Evolutionary conservation across 2,113 vertebrate genomes (phyloP).

Genomic region (Pseudorhombus dupliciocellatus): DNA sequence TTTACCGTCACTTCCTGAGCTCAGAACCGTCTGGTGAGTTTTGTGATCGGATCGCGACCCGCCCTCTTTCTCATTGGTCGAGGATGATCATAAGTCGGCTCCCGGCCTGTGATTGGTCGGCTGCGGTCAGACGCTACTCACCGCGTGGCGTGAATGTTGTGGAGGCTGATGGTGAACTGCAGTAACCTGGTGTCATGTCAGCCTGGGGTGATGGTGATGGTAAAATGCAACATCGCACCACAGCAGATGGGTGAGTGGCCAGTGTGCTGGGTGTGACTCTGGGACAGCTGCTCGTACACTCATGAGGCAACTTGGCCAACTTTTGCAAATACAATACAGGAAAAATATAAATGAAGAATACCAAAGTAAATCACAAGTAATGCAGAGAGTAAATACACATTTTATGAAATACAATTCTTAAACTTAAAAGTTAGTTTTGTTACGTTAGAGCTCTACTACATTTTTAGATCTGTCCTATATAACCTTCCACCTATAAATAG

Average conservation of each 20-base stretch:
- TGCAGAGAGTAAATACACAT: no score
- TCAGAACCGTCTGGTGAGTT: no score
- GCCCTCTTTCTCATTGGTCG: slow-evolving; percentile 44
- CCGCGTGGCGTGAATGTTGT: slow-evolving; percentile 12
- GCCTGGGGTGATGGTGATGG: slow-evolving; percentile 24
- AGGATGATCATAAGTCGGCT: slow-evolving; percentile 50
- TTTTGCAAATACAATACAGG: no score
- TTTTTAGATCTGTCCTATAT: no score
- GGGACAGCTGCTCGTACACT: neutral
- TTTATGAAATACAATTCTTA: no score
- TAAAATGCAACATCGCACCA: slow-evolving; percentile 51
- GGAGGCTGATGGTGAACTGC: slow-evolving; percentile 43
- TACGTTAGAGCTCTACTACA: no score
- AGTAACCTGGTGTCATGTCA: slow-evolving; percentile 52
- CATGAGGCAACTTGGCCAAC: no score
- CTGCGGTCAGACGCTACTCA: slow-evolving; percentile 52
- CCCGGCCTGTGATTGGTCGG: slow-evolving; percentile 52
- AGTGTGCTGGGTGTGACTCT: neutral
- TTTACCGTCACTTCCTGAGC: no score
- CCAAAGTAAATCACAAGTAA: no score
- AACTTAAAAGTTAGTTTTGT: no score
- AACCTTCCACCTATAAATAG: no score
- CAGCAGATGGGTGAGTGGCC: neutral
- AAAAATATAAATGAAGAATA: no score
- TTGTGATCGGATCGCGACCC: neutral